A percentile compares a stretch with the other conserved stretches of the same genome.
phyloP scores from a whole-genome alignment of 2,888 invertebrate genomes.

The Blastobasis lacticolella region DNA sequence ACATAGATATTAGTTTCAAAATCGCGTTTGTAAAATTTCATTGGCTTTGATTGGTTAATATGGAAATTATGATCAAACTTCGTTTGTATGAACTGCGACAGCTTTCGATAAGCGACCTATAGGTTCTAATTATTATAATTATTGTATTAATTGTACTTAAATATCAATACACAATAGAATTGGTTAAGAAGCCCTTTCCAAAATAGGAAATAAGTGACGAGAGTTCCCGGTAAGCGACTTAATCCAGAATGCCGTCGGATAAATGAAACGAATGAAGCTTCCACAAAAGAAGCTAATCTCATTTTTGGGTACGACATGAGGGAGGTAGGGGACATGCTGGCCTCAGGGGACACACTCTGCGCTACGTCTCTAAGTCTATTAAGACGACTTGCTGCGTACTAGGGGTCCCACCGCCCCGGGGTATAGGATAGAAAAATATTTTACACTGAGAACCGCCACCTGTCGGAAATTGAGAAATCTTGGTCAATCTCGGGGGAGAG shows the following conservation, averaged over 20 bases:
- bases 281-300: constrained; percentile 56
- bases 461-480: constrained; percentile 48
- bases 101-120: too few relatives aligned
- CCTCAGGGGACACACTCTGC: constrained; percentile 54
- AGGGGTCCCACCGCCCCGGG: constrained; percentile 41
- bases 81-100: too few relatives aligned
- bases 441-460: constrained; percentile 57
- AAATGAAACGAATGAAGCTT: constrained; percentile 31
- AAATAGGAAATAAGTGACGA: neutral
- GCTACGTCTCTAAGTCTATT: constrained; percentile 66
- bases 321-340: constrained; percentile 43
- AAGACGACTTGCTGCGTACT: constrained; percentile 56
- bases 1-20: too few relatives aligned
- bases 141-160: too few relatives aligned
- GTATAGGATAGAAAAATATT: constrained; percentile 55
- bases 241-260: constrained; percentile 1
- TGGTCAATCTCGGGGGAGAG: constrained; percentile 19
- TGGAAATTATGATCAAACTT: too few relatives aligned
- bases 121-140: too few relatives aligned
- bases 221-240: neutral
- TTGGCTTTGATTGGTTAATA: too few relatives aligned
- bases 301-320: constrained; percentile 40
- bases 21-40: too few relatives aligned
- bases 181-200: too few relatives aligned
- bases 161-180: too few relatives aligned